phyloP scores from a whole-genome alignment of 2,888 invertebrate species.

The Agrochola circellaris region DNA sequence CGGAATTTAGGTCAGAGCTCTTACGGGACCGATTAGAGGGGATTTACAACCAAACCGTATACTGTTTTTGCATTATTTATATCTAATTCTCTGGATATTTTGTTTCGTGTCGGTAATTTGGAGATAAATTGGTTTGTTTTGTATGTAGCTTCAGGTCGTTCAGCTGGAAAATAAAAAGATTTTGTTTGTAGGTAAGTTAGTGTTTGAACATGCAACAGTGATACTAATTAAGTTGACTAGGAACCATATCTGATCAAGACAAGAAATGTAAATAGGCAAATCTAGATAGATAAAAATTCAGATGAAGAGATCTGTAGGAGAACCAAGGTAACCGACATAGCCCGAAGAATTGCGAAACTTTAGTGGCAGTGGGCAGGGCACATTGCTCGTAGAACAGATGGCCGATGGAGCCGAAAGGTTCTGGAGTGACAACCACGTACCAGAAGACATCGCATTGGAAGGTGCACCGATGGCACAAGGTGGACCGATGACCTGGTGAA shows the following conservation, averaged over 20 bases:
- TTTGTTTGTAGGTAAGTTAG: background rate
- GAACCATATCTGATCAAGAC: background rate
- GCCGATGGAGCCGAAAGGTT: no score
- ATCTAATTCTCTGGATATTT: constrained; percentile 60
- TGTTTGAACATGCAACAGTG: background rate
- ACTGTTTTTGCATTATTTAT: constrained; percentile 70
- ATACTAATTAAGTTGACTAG: background rate
- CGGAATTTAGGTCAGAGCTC: constrained; percentile 69
- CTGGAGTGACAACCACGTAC: no score
- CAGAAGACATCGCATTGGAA: no score
- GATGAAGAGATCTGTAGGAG: no score
- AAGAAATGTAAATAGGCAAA: background rate
- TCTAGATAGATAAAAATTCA: background rate
- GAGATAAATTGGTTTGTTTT: constrained; percentile 45
- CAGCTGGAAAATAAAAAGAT: background rate
- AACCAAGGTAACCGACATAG: no score
- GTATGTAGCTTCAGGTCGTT: constrained; percentile 16
- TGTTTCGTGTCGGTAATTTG: constrained; percentile 41
- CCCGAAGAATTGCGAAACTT: no score
- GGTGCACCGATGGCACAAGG: no score
- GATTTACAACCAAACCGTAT: constrained; percentile 70
- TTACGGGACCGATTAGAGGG: constrained; percentile 68
- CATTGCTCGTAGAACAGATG: no score
- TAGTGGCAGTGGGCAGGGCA: no score
- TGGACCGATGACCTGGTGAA: no score